A percentile compares a stretch with the other conserved stretches of the same genome.
phyloP scores from a whole-genome alignment of 1,140 invertebrate genomes.

The Drosophila gunungcola region DNA sequence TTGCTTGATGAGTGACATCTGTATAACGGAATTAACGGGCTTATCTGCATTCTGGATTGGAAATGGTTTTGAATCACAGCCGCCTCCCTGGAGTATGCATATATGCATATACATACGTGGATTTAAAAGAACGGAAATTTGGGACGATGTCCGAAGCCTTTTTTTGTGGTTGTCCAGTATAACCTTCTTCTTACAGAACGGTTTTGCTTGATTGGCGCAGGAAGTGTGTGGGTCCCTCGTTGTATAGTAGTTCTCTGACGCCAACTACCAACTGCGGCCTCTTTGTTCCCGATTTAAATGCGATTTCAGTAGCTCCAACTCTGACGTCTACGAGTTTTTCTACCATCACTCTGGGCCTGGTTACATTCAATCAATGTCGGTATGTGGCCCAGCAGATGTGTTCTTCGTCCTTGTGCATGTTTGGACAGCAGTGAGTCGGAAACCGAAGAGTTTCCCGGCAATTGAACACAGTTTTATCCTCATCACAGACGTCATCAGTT shows the following conservation, averaged over 20 bases:
- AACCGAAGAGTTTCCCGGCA: constrained; percentile 64
- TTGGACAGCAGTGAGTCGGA: constrained; percentile 63
- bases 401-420: constrained; percentile 15
- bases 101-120: neutral
- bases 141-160: constrained; percentile 23
- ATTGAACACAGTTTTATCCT: constrained; percentile 62
- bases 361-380: constrained; percentile 48
- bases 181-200: constrained; percentile 19
- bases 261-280: constrained; percentile 5
- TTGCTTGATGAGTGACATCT: constrained; percentile 47
- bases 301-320: constrained; percentile 16
- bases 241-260: constrained; percentile 8
- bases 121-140: constrained; percentile 55
- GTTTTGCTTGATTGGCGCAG: constrained; percentile 20
- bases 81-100: neutral
- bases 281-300: constrained; percentile 26
- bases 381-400: constrained; percentile 25
- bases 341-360: constrained; percentile 38
- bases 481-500: constrained; percentile 21
- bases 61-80: constrained; percentile 8
- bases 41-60: constrained; percentile 31
- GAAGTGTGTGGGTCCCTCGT: constrained; percentile 27
- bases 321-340: constrained; percentile 25
- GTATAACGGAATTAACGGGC: constrained; percentile 55
- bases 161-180: constrained; percentile 5